Percentiles rank a stretch among this genome's conserved stretches.
phyloP scores from a whole-genome alignment of 2,888 invertebrate species.

The Iselma pallidipennis region DNA sequence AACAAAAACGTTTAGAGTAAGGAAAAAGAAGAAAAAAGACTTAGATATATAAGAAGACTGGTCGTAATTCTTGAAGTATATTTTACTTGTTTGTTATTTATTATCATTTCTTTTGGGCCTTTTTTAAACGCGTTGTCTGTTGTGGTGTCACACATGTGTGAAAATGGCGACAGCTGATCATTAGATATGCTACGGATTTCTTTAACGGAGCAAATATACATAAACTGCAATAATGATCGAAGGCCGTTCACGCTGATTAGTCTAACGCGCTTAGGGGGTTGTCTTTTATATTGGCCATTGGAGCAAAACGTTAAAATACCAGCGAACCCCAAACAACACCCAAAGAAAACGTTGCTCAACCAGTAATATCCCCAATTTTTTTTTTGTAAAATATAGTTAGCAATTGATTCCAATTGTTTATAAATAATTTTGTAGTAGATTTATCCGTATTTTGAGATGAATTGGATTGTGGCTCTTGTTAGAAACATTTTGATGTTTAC shows the following conservation, averaged over 20 bases:
- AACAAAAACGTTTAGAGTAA: not conserved
- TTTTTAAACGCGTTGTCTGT: constrained; percentile 11
- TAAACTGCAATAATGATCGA: constrained; percentile 34
- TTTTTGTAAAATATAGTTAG: no score
- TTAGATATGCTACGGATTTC: constrained; percentile 50
- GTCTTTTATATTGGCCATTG: constrained; percentile 3
- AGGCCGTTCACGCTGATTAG: constrained; percentile 50
- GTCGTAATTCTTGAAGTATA: not conserved
- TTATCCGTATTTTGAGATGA: no score
- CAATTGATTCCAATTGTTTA: not conserved
- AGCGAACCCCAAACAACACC: constrained; percentile 15
- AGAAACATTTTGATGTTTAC: constrained; percentile 23
- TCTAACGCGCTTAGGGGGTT: constrained; percentile 47
- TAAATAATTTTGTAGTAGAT: no score
- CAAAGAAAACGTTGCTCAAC: no score
- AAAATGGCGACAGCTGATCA: constrained; percentile 50
- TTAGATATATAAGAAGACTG: not conserved
- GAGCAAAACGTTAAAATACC: not conserved
- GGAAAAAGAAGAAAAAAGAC: not conserved
- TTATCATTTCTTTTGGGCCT: not conserved
- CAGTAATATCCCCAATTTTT: no score
- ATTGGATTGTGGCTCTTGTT: no score
- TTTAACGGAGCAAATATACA: constrained; percentile 40
- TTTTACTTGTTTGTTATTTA: not conserved
- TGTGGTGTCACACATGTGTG: constrained; percentile 34